A percentile compares a stretch with the other conserved stretches of the same genome.
These are phyloP conservation scores for Leptosomus discolor DNA, from an alignment of 2,113 vertebrate species.

Conservation along the genomic window DNA sequence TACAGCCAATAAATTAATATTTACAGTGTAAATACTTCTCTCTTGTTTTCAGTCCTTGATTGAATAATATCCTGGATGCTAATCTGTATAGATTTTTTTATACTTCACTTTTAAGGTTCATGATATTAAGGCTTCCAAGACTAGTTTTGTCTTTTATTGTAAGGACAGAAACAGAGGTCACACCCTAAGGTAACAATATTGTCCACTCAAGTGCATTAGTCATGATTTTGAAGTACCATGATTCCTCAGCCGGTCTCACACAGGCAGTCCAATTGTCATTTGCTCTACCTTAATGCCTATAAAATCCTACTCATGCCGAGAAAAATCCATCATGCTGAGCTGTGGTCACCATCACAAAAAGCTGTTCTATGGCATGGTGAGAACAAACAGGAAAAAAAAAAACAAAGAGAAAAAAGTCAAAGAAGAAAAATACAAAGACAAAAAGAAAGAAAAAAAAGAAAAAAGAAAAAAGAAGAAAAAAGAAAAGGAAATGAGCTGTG, in stretches of 20 bases:
- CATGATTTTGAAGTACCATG: neutral
- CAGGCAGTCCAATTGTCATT: neutral
- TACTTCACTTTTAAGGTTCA: neutral
- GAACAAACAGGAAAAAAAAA: neutral
- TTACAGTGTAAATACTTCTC: slow-evolving; percentile 3
- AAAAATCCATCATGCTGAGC: neutral
- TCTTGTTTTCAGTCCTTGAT: neutral
- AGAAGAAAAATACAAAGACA: neutral
- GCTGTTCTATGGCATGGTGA: neutral
- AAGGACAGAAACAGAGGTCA: neutral
- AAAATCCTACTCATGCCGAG: neutral
- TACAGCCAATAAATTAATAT: neutral
- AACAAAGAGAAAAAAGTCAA: neutral
- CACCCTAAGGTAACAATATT: neutral
- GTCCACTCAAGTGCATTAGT: neutral
- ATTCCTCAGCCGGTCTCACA: neutral
- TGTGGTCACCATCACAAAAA: neutral
- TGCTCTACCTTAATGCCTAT: neutral
- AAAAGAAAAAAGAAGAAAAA: neutral
- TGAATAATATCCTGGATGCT: neutral
- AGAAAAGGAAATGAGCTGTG: neutral
- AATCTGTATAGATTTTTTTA: neutral
- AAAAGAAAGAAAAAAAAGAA: too few species aligned
- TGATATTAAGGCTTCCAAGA: neutral
- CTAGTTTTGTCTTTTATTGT: neutral